phyloP scores from a whole-genome alignment of 2,888 invertebrate species.

The Patella depressa region DNA sequence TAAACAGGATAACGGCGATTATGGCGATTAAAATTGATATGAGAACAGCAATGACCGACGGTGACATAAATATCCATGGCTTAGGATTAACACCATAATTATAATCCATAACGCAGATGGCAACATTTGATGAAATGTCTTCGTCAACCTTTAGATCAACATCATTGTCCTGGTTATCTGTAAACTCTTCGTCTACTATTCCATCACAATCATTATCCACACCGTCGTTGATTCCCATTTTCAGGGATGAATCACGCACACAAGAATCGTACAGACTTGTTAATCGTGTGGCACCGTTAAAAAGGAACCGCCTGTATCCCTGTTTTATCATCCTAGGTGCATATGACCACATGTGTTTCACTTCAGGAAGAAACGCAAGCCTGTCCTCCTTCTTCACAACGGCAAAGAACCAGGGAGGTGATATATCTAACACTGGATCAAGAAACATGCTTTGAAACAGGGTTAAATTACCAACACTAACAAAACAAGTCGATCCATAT shows the following conservation, averaged over 20 bases:
- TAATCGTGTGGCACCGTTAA: not conserved
- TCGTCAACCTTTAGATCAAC: not conserved
- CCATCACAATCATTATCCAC: conserved; percentile 1
- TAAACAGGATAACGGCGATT: not conserved
- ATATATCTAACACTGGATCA: not conserved
- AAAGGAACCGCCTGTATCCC: not conserved
- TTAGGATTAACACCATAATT: not conserved
- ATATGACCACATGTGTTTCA: not conserved
- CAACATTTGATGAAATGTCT: not conserved
- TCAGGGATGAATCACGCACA: not conserved
- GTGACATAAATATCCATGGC: not conserved
- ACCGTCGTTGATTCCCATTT: not conserved
- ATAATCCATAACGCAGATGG: not conserved
- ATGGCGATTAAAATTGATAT: not conserved
- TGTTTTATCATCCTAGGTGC: not conserved
- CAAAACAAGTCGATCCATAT: not conserved
- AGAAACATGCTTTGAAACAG: not conserved
- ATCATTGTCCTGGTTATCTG: not conserved
- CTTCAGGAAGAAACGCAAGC: not conserved
- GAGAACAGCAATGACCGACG: not conserved
- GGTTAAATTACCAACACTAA: not conserved
- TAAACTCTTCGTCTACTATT: not conserved
- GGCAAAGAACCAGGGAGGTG: not conserved
- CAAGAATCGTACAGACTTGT: not conserved
- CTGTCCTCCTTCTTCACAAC: not conserved